Conservation (phyloP, 2,113 vertebrate species). For the Seriola rivoliana region DNA sequence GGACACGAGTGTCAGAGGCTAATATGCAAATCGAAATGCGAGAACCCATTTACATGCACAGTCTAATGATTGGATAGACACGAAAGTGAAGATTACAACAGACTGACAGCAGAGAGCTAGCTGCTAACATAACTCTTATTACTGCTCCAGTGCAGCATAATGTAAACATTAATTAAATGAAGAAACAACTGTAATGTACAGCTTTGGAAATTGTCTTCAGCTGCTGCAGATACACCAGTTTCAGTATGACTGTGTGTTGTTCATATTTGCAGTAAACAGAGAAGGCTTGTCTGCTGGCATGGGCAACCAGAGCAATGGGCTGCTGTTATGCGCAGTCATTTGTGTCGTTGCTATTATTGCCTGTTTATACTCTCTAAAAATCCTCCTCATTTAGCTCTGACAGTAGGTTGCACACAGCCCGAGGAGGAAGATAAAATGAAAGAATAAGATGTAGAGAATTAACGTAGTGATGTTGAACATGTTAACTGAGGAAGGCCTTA, state of each 20-base stretch:
- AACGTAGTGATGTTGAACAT: background rate
- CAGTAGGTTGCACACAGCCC: background rate
- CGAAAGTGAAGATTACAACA: background rate
- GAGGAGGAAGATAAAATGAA: background rate
- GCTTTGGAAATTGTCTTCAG: background rate
- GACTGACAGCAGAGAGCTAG: background rate
- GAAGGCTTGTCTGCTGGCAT: background rate
- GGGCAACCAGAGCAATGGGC: background rate
- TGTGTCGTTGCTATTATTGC: slow-evolving; percentile 8
- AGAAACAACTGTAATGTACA: background rate
- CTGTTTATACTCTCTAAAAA: slow-evolving; percentile 5
- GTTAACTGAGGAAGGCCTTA: background rate
- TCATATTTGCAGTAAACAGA: slow-evolving; percentile 14
- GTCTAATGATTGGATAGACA: background rate
- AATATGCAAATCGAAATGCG: background rate
- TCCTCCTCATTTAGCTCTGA: background rate
- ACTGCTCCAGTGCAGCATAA: too few species aligned
- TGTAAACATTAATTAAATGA: background rate
- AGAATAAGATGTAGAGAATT: background rate
- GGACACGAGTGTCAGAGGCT: background rate
- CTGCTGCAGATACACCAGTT: background rate
- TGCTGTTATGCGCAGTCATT: background rate
- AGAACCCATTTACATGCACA: background rate
- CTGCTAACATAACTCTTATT: background rate
- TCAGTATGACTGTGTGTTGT: background rate